Evolutionary conservation across 2,113 vertebrate species (phyloP).

Genomic region (Lichenostomus cassidix): DNA sequence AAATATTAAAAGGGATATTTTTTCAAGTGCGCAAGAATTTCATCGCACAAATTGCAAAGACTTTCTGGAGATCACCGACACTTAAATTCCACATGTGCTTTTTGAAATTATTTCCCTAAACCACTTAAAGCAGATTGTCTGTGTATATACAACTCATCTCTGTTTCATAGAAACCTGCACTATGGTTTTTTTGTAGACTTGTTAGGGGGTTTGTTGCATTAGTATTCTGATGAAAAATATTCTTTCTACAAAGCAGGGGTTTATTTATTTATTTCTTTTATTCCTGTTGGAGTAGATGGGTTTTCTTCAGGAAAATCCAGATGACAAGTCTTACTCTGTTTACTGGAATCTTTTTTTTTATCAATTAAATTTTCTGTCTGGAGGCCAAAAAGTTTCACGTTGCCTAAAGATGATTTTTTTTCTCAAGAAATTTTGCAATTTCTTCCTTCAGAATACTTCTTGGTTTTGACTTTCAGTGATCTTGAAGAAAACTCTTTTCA

Average conservation of each 20-base stretch:
- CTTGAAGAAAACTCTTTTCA: not conserved
- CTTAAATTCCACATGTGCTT: not conserved
- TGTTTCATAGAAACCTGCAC: not conserved
- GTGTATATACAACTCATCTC: not conserved
- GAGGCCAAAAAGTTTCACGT: not conserved
- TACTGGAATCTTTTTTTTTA: not conserved
- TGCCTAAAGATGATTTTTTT: not conserved
- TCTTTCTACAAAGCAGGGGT: not conserved
- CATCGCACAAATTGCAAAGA: not conserved
- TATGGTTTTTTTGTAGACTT: not conserved
- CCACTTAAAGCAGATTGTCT: not conserved
- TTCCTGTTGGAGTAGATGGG: not conserved
- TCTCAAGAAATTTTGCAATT: not conserved
- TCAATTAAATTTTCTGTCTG: not conserved
- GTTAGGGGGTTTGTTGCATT: not conserved
- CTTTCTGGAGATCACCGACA: not conserved
- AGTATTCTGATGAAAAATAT: not conserved
- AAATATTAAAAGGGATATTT: conserved; percentile 43
- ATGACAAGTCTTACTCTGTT: not conserved
- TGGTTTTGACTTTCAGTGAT: not conserved
- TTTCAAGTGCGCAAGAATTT: not conserved
- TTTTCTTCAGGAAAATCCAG: not conserved
- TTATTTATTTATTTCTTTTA: not conserved
- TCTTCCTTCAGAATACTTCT: not conserved
- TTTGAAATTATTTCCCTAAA: not conserved